Conservation (phyloP, 2,797 vertebrate genomes). For the Sebastes minor region DNA sequence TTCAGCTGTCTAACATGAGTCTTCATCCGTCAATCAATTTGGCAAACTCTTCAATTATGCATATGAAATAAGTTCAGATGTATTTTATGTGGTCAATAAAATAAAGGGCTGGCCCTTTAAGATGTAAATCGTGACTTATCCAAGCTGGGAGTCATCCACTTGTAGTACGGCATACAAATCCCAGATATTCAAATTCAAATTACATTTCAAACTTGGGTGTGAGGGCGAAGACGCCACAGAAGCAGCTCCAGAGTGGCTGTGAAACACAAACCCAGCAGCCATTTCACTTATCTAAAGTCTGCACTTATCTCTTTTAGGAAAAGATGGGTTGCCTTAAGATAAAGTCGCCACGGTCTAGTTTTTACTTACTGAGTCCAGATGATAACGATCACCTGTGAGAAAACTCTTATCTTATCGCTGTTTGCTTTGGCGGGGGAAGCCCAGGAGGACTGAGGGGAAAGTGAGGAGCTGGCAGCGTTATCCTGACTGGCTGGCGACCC, state of each 20-base stretch:
- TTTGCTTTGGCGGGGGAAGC: slow-evolving; percentile 47
- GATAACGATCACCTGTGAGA: slow-evolving; percentile 54
- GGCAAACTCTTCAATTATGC: not conserved
- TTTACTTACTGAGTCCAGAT: slow-evolving; percentile 29
- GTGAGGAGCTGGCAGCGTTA: slow-evolving; percentile 45
- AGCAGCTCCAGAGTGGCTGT: slow-evolving; percentile 23
- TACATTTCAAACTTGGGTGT: slow-evolving; percentile 35
- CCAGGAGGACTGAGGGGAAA: slow-evolving; percentile 22
- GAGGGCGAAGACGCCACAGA: slow-evolving; percentile 17
- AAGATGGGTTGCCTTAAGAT: slow-evolving; percentile 23
- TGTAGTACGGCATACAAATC: slow-evolving; percentile 48
- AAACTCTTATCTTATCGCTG: slow-evolving; percentile 44
- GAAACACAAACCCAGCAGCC: slow-evolving; percentile 18
- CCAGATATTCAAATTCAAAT: slow-evolving; percentile 50
- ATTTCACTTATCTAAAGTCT: slow-evolving; percentile 20
- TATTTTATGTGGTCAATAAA: not conserved
- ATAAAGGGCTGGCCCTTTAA: not conserved
- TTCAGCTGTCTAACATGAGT: not conserved
- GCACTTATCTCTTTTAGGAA: slow-evolving; percentile 17
- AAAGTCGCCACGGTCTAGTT: slow-evolving; percentile 33
- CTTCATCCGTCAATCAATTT: not conserved
- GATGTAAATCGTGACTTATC: slow-evolving; percentile 12
- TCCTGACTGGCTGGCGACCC: slow-evolving; percentile 62
- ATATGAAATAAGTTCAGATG: not conserved
- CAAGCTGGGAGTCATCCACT: slow-evolving; percentile 12